Conservation (phyloP, 2,888 invertebrate genomes). For the Byasa hedistus region DNA sequence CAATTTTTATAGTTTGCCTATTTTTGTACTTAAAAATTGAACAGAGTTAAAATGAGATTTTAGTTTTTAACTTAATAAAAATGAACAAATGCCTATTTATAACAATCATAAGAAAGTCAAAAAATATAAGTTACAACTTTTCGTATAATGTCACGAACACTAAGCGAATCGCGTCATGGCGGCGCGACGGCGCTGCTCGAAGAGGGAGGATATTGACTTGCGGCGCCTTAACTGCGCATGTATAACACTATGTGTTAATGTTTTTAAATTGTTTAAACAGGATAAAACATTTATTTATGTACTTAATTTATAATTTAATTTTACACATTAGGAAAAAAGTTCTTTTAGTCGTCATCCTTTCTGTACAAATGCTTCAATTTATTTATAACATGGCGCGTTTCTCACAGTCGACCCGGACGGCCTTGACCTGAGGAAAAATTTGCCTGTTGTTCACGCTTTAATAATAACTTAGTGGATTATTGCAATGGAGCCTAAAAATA, state of each 20-base stretch:
- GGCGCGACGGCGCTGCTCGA: slow-evolving; percentile 63
- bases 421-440: slow-evolving; percentile 57
- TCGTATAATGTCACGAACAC: slow-evolving; percentile 24
- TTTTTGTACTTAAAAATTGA: too few relatives aligned
- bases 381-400: slow-evolving; percentile 12
- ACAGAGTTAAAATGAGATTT: too few relatives aligned
- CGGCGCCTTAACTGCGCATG: slow-evolving; percentile 72
- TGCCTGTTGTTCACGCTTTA: slow-evolving; percentile 30
- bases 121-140: slow-evolving; percentile 12
- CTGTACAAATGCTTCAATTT: not conserved
- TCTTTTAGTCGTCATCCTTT: not conserved
- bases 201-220: slow-evolving; percentile 77
- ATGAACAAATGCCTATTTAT: too few relatives aligned
- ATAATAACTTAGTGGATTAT: slow-evolving; percentile 30
- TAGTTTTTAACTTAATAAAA: too few relatives aligned
- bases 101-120: not conserved
- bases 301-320: not conserved
- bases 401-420: slow-evolving; percentile 37
- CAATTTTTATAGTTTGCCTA: too few relatives aligned
- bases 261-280: slow-evolving; percentile 55
- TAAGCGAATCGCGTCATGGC: slow-evolving; percentile 69
- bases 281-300: slow-evolving; percentile 40
- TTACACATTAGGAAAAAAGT: not conserved
- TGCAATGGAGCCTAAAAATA: slow-evolving; percentile 27
- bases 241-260: slow-evolving; percentile 71